Evolutionary conservation across 1,140 invertebrate genomes (phyloP).

Genomic region (Drosophila elegans): DNA sequence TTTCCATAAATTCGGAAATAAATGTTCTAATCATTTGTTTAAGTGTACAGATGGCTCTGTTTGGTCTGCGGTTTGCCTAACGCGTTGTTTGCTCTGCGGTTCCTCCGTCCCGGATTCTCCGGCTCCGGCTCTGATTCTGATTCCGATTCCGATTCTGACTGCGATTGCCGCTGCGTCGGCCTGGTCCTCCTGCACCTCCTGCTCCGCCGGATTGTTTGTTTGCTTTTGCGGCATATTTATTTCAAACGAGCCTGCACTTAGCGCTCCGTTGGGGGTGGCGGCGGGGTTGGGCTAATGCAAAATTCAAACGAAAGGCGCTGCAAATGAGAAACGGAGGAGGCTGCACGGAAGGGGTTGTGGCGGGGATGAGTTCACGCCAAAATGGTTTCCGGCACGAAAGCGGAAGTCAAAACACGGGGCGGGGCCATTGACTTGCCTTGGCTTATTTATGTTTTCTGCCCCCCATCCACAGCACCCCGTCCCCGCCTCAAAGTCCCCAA

Average conservation of each 20-base stretch:
- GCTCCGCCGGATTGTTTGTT: constrained; percentile 71
- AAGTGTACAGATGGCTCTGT: constrained; percentile 20
- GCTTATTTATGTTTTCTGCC: constrained; percentile 77
- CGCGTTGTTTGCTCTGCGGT: constrained; percentile 73
- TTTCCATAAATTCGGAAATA: no score
- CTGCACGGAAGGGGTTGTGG: constrained; percentile 14
- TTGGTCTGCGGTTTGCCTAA: constrained; percentile 72
- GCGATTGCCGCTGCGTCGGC: constrained; percentile 36
- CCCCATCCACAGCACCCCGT: constrained; percentile 12
- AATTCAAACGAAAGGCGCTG: constrained; percentile 79
- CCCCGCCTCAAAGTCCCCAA: constrained; percentile 1
- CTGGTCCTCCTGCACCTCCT: constrained; percentile 1
- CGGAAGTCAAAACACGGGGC: constrained; percentile 69
- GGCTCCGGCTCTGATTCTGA: constrained; percentile 11
- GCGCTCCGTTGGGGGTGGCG: constrained; percentile 21
- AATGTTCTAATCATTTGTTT: background rate
- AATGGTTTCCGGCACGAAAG: constrained; percentile 81
- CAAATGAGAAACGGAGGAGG: constrained; percentile 64
- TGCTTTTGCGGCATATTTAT: constrained; percentile 82
- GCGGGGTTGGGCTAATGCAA: constrained; percentile 62
- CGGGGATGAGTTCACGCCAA: constrained; percentile 66
- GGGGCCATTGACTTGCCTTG: constrained; percentile 30
- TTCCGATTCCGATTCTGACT: constrained; percentile 20
- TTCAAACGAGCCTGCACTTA: constrained; percentile 81
- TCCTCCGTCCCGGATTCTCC: constrained; percentile 1